Evolutionary conservation across 1,140 invertebrate species (phyloP), one percentile per base, ranked within the genome.

Genomic region (Diploscapter pachys): DNA sequence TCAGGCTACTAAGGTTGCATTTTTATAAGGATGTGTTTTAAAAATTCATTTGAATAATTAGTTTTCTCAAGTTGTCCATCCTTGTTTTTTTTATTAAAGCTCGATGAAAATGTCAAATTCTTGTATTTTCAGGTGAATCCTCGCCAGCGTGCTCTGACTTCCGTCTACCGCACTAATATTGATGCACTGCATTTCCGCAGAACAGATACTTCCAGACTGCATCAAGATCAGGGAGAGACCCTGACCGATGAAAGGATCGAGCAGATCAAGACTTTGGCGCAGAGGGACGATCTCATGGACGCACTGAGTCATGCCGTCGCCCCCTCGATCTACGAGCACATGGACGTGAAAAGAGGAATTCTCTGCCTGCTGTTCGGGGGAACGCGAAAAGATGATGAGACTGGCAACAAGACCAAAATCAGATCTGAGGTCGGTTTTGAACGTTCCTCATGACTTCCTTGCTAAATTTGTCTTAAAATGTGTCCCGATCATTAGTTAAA

Each of bases 311-410:
- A 91, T 55, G 93, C 94, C 31, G 91, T 99, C 78, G 97, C 96
- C 8, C 97, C 97, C 0, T 95, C 93, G 11, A 98, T 99, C 85
- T 99, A 96, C 87, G 96, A 96, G 87, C 96, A 99, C 87, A 90
- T 93, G 77, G 96, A 99, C 86, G 93, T 99, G 64, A 99, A 99
- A 87, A 98, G 98, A 86, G 97, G 96, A 11, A 94, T 99, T 77
- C 86, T 99, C 5, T 86, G 99, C 52, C 95, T 98, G 85, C 87
- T 99, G 2, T 95, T 99, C 86, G 96, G 97, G 5, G 97, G 97
- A 3, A 95, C 94, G 0, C 93, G 92, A 82, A 99, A 99, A 86
- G 92, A 92, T 13, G 77, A 80, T 65, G 72, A 72, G 5, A 69
- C 69, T 8, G 71, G 73, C 5, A 75, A 80, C 54, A 81, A 82